Base-by-base conservation (phyloP, 2,113 vertebrate genomes). In the Lipophrys pholis region DNA sequence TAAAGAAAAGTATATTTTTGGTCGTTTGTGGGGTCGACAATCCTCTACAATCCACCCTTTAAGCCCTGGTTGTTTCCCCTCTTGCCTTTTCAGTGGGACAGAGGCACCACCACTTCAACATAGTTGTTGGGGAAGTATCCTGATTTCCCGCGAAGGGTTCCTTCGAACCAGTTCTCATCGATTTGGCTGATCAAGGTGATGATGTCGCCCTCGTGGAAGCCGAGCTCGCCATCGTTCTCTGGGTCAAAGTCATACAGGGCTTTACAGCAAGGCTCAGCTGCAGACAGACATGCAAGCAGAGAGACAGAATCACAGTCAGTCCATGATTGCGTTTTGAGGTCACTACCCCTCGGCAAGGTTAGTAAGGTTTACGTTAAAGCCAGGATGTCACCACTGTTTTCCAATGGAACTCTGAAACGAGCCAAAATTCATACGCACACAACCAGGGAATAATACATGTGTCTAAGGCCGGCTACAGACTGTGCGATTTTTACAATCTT, bases 161-260 rank as follows among this genome's bases (percentile, higher is more conserved):
- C 98, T 93, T 99, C 96, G 12, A 93, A 96, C 98, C 98, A 99
- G 95, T 99, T 99, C 76, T 98, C 97, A 11, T 99, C 98, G 12
- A 99, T 99, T 90, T 93, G 95, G 90, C 91, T 97, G 77, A 95
- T 94, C 89, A 99, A 91, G 1, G 94, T 97, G 94, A 99, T 99
- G 90, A 97, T 74, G 81, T 99, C 96, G 0, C 98, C 97, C 82
- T 99, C 97, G 0, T 79, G 92, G 93, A 99, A 99, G 90, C 94
- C 96, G 87, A 99, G 91, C 90, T 99, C 98, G 0, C 97, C 96
- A 0, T 96, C 95, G 0, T 99, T 99, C 86, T 99, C 98, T 0
- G 98, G 96, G 30, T 98, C 96, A 1, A 99, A 99, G 94, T 99
- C 97, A 3, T 97, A 99, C 5, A 99, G 90, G 0, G 97, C 97